Evolutionary conservation across 23 tunicate genomes (phyloP).

Genomic region (Clavelina lepadiformis): DNA sequence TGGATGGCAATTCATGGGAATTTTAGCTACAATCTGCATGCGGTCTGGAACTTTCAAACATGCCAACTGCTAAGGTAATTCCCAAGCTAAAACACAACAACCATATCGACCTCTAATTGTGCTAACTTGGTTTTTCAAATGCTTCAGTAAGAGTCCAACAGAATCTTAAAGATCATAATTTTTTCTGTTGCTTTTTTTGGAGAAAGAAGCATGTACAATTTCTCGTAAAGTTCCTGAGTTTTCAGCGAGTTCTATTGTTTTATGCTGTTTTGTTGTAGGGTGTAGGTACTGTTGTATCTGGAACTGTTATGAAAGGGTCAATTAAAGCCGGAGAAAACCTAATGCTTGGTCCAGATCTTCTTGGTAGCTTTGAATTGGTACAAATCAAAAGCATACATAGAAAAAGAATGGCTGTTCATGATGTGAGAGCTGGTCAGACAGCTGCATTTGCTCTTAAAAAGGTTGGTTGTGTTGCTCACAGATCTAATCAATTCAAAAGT

Average conservation of each 20-base stretch:
- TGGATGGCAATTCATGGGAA: too few relatives aligned
- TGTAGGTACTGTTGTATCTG: constrained; percentile 81
- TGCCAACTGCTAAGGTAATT: too few relatives aligned
- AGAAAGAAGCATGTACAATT: too few relatives aligned
- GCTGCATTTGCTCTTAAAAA: constrained; percentile 98
- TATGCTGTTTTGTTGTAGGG: constrained; percentile 23
- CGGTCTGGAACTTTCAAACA: too few relatives aligned
- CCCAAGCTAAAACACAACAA: too few relatives aligned
- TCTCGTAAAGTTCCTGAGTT: not conserved
- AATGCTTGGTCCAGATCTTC: constrained; percentile 83
- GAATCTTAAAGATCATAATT: too few relatives aligned
- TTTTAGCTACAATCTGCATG: too few relatives aligned
- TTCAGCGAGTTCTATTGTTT: not conserved
- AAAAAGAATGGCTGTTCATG: constrained; percentile 81
- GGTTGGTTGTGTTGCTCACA: constrained; percentile 38
- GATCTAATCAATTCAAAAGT: not conserved
- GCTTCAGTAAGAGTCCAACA: too few relatives aligned
- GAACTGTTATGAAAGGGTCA: constrained; percentile 70
- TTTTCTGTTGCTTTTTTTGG: too few relatives aligned
- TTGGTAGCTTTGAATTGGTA: constrained; percentile 90
- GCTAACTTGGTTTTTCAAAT: too few relatives aligned
- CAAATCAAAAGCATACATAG: constrained; percentile 89
- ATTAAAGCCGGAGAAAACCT: constrained; percentile 74
- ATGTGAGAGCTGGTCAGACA: constrained; percentile 88
- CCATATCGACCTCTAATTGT: too few relatives aligned